Conservation (phyloP, 2,888 invertebrate species). For the Lepidochitona cinerea region DNA sequence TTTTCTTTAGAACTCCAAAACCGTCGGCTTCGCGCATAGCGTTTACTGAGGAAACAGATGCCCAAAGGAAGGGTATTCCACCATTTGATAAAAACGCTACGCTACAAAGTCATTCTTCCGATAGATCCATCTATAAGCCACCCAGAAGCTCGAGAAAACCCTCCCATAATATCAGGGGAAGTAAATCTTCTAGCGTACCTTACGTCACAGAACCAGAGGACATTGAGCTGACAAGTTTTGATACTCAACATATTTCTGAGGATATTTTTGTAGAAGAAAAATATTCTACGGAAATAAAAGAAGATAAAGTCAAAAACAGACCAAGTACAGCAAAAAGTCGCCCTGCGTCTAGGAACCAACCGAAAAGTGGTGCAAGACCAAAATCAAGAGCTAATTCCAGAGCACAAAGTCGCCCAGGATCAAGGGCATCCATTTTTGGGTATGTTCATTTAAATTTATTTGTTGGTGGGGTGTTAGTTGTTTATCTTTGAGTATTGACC, state of each 20-base stretch:
- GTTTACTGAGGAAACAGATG: not conserved
- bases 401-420: conserved; percentile 29
- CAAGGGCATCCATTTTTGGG: no score
- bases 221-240: not conserved
- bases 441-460: no score
- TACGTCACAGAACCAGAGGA: conserved; percentile 1
- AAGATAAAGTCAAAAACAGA: conserved; percentile 7
- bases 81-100: not conserved
- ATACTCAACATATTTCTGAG: not conserved
- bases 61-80: not conserved
- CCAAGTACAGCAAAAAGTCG: conserved; percentile 31
- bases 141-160: not conserved
- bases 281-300: not conserved
- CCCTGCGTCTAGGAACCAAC: conserved; percentile 34
- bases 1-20: not conserved
- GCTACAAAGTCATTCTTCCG: not conserved
- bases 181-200: not conserved
- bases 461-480: no score
- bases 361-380: conserved; percentile 16
- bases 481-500: no score
- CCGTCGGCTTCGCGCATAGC: not conserved
- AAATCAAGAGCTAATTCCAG: conserved; percentile 7
- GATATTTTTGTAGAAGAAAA: not conserved
- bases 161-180: not conserved
- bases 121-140: not conserved